A percentile compares a stretch with the other conserved stretches of the same genome.
Evolutionary conservation across 2,888 invertebrate genomes (phyloP).

Genomic region (Dasypogon diadema): DNA sequence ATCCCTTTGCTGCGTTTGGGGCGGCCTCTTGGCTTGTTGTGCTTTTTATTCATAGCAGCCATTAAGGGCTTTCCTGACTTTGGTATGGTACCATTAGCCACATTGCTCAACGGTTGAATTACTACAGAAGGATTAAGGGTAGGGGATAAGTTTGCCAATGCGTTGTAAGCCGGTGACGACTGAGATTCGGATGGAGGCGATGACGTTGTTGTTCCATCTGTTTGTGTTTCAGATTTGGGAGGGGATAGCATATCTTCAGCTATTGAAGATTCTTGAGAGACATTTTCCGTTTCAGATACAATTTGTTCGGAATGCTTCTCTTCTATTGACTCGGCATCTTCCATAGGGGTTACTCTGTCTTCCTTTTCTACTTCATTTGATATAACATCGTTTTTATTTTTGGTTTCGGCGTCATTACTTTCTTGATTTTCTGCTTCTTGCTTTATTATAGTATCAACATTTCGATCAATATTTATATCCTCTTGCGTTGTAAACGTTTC

Average conservation of each 20-base stretch:
- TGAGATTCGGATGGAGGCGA: slow-evolving; percentile 65
- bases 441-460: no score
- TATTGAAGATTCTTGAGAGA: slow-evolving; percentile 39
- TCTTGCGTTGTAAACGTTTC: neutral
- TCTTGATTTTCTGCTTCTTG: neutral
- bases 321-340: slow-evolving; percentile 5
- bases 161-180: slow-evolving; percentile 59
- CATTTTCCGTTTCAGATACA: slow-evolving; percentile 60
- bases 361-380: neutral
- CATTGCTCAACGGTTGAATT: slow-evolving; percentile 49
- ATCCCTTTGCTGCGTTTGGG: slow-evolving; percentile 69
- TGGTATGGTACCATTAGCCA: slow-evolving; percentile 66
- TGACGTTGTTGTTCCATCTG: slow-evolving; percentile 65
- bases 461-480: neutral
- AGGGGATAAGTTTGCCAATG: slow-evolving; percentile 15
- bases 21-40: slow-evolving; percentile 66
- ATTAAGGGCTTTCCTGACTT: slow-evolving; percentile 67
- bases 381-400: neutral
- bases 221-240: slow-evolving; percentile 65
- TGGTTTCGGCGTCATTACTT: neutral
- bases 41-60: slow-evolving; percentile 65
- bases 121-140: slow-evolving; percentile 52
- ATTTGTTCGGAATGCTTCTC: slow-evolving; percentile 16
- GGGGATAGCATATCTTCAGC: slow-evolving; percentile 60
- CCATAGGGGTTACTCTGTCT: neutral